Evolutionary conservation across 2,888 invertebrate species (phyloP).

Genomic region (Parapristionchus giblindavisi): DNA sequence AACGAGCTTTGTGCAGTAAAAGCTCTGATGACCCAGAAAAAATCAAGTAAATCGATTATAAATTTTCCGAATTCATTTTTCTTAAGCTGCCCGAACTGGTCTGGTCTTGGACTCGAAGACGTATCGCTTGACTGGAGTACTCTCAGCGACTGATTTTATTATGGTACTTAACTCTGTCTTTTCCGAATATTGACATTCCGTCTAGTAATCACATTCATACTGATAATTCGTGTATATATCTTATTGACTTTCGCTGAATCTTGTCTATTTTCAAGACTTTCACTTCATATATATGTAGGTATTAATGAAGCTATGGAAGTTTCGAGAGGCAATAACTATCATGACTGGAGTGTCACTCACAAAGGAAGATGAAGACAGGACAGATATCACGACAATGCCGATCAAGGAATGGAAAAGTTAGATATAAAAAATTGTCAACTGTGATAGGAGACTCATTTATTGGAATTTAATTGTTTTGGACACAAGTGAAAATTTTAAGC

Average conservation of each 20-base stretch:
- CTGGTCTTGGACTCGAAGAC: slow-evolving; percentile 47
- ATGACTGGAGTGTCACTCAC: slow-evolving; percentile 11
- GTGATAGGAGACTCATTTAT: no score
- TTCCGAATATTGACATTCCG: not conserved
- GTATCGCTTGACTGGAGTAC: slow-evolving; percentile 47
- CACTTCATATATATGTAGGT: slow-evolving; percentile 28
- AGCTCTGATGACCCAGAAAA: no score
- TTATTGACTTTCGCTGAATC: no score
- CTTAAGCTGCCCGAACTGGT: slow-evolving; percentile 48
- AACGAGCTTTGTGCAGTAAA: not conserved
- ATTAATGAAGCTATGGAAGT: slow-evolving; percentile 52
- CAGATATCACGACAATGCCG: slow-evolving; percentile 50
- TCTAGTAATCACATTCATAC: not conserved
- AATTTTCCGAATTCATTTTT: not conserved
- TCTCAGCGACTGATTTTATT: slow-evolving; percentile 53
- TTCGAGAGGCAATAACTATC: slow-evolving; percentile 24
- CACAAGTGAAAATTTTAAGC: no score
- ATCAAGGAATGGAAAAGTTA: slow-evolving; percentile 48
- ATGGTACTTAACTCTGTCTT: slow-evolving; percentile 39
- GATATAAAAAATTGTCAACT: not conserved
- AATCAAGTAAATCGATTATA: no score
- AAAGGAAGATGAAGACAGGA: slow-evolving; percentile 32
- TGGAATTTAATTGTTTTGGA: no score
- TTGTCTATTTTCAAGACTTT: no score
- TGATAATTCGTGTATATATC: no score